phyloP scores from a whole-genome alignment of 2,113 vertebrate species.

The Lophotis ruficrista region DNA sequence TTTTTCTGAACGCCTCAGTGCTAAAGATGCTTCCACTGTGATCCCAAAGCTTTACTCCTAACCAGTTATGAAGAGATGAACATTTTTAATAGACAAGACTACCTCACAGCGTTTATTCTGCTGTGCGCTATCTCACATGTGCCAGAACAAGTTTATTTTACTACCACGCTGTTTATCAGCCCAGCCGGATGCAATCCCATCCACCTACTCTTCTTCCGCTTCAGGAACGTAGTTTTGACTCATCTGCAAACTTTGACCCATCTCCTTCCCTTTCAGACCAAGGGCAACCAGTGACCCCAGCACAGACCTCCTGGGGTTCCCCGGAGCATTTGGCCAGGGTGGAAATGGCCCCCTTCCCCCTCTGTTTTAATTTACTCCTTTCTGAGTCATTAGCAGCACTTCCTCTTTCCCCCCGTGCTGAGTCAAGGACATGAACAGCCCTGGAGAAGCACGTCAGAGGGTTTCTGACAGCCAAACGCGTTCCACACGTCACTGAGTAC shows the following conservation, averaged over 20 bases:
- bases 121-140: background rate
- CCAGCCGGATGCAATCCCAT: background rate
- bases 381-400: background rate
- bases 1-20: fast-evolving
- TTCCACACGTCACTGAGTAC: background rate
- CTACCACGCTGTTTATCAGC: background rate
- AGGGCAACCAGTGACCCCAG: background rate
- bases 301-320: background rate
- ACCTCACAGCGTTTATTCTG: background rate
- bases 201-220: background rate
- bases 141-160: background rate
- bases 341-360: fast-evolving
- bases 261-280: background rate
- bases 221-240: background rate
- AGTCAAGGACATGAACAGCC: background rate
- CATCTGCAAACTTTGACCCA: background rate
- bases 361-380: background rate
- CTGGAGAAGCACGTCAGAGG: background rate
- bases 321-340: fast-evolving
- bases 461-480: background rate
- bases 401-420: background rate
- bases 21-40: too few species aligned
- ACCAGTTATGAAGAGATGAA: background rate
- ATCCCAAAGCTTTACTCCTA: background rate
- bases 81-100: background rate